Evolutionary conservation across 2,113 vertebrate species (phyloP).

Genomic region (Thalassoma bifasciatum): DNA sequence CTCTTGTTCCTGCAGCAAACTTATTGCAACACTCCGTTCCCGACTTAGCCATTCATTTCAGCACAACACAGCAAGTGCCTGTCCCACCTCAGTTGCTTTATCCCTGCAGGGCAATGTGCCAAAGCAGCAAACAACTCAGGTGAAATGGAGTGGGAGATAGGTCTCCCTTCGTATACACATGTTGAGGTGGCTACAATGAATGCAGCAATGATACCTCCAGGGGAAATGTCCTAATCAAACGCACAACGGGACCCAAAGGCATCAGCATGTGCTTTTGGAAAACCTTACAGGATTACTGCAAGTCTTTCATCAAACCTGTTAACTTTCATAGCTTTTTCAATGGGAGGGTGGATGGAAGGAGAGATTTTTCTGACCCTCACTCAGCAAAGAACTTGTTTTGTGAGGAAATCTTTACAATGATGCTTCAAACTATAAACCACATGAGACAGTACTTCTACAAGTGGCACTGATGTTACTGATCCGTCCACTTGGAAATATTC

Average conservation of each 20-base stretch:
- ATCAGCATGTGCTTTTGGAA: conserved; percentile 34
- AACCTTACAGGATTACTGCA: conserved; percentile 46
- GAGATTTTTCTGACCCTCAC: conserved; percentile 54
- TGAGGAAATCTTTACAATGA: conserved; percentile 34
- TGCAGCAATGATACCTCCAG: conserved; percentile 44
- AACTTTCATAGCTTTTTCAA: conserved; percentile 51
- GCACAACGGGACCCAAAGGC: conserved; percentile 45
- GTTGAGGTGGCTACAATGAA: conserved; percentile 56
- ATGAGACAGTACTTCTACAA: conserved; percentile 57
- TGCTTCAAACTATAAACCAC: conserved; percentile 41
- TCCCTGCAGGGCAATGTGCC: conserved; percentile 42
- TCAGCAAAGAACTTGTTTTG: conserved; percentile 51
- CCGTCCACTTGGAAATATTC: conserved; percentile 82
- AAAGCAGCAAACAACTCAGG: conserved; percentile 69
- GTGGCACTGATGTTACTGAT: conserved; percentile 78
- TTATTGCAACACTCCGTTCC: conserved; percentile 63
- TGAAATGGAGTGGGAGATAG: conserved; percentile 66
- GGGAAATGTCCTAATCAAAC: conserved; percentile 37
- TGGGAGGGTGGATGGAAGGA: conserved; percentile 53
- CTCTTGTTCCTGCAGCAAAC: conserved; percentile 59
- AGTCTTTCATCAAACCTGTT: conserved; percentile 52
- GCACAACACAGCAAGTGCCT: conserved; percentile 66
- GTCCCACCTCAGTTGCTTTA: conserved; percentile 60
- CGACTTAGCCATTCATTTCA: conserved; percentile 71
- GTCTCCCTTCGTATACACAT: conserved; percentile 58